A percentile compares a stretch with the other conserved stretches of the same genome.
Evolutionary conservation across 2,113 vertebrate genomes (phyloP).

Genomic region (Hypanus sabinus): DNA sequence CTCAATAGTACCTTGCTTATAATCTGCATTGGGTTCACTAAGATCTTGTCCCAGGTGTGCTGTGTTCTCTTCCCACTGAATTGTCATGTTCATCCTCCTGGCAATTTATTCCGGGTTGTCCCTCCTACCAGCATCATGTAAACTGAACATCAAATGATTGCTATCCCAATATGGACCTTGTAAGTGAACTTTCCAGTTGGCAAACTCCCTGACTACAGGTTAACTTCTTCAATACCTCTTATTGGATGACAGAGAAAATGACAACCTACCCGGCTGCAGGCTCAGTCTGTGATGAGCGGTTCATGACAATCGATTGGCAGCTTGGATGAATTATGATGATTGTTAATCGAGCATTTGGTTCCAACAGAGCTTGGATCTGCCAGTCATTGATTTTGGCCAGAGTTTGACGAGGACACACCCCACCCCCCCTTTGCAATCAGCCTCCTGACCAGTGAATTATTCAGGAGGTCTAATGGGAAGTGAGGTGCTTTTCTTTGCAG

Average conservation of each 20-base stretch:
- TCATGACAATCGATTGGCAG: neutral
- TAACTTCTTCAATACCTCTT: neutral
- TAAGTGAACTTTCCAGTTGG: neutral
- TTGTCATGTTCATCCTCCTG: too few relatives aligned
- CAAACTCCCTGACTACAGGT: neutral
- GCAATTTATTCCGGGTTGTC: too few relatives aligned
- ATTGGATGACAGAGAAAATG: neutral
- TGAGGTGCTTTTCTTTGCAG: neutral
- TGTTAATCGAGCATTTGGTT: neutral
- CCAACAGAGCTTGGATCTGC: neutral
- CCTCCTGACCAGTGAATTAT: conserved; percentile 34
- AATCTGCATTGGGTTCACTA: too few relatives aligned
- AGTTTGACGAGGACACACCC: too few relatives aligned
- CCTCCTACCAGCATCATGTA: too few relatives aligned
- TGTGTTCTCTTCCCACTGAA: too few relatives aligned
- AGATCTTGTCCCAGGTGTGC: too few relatives aligned
- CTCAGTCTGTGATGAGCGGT: neutral
- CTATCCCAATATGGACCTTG: too few relatives aligned
- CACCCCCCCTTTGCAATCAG: neutral
- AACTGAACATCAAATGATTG: too few relatives aligned
- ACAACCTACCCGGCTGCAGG: neutral
- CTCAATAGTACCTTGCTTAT: too few relatives aligned
- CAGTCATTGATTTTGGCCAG: neutral
- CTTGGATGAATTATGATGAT: neutral
- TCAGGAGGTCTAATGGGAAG: conserved; percentile 25